Evolutionary conservation across 2,113 vertebrate genomes (phyloP).

Genomic region (Hassar affinis): DNA sequence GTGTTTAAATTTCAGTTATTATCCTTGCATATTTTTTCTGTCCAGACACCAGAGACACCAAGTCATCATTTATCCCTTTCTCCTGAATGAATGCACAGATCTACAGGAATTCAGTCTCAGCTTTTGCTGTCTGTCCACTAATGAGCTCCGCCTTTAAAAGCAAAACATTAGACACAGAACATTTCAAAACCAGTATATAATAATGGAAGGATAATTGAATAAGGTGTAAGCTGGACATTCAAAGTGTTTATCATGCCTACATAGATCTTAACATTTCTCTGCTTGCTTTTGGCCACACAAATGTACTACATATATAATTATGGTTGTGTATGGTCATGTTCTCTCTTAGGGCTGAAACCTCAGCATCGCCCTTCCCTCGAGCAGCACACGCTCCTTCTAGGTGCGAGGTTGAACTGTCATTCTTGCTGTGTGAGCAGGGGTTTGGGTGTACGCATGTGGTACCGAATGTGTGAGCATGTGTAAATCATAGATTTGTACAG

Average conservation of each 20-base stretch:
- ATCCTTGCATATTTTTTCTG: neutral
- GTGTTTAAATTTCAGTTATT: conserved; percentile 17
- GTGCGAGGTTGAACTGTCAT: neutral
- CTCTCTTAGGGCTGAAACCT: conserved; percentile 62
- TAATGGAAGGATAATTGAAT: neutral
- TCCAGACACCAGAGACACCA: neutral
- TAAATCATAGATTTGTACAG: conserved; percentile 11
- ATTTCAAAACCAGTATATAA: neutral
- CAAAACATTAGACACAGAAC: neutral
- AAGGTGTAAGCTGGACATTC: conserved; percentile 6
- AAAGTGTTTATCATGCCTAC: conserved; percentile 50
- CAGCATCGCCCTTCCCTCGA: conserved; percentile 66
- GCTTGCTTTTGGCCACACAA: conserved; percentile 58
- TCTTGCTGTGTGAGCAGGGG: conserved; percentile 4
- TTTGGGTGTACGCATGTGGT: conserved; percentile 32
- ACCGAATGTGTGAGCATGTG: conserved; percentile 37
- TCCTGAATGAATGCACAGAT: neutral
- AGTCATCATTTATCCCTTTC: neutral
- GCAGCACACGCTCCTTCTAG: conserved; percentile 10
- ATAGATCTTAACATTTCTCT: conserved; percentile 48
- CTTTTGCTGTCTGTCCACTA: neutral
- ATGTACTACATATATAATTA: conserved; percentile 72
- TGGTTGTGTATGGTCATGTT: conserved; percentile 67
- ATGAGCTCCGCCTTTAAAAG: neutral
- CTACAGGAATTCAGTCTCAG: neutral